These are phyloP conservation scores for Caenorhabditis angaria DNA, from an alignment of 2,888 invertebrate genomes.

Conservation along the genomic window DNA sequence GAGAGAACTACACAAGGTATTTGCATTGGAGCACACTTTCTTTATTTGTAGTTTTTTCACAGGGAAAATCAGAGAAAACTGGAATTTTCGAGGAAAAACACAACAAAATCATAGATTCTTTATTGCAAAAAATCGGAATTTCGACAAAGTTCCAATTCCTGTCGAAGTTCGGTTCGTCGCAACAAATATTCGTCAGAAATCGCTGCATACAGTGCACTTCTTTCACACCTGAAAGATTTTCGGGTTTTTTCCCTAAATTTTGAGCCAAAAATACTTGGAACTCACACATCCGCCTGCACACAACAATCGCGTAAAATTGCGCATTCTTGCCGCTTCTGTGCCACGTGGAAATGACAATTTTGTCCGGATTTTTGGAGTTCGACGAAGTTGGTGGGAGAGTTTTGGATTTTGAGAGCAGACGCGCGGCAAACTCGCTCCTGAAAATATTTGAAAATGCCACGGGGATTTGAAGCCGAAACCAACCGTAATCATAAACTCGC, in stretches of 20 bases:
- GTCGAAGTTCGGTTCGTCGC: constrained; percentile 27
- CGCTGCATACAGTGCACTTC: constrained; percentile 51
- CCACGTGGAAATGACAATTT: constrained; percentile 38
- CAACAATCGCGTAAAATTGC: constrained; percentile 50
- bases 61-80: no score
- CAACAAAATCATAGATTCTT: no score
- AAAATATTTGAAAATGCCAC: background rate
- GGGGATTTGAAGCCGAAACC: background rate
- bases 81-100: no score
- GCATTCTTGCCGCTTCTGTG: constrained; percentile 40
- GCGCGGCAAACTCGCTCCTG: constrained; percentile 29
- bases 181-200: constrained; percentile 54
- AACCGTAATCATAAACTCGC: constrained; percentile 45
- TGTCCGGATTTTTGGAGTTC: background rate
- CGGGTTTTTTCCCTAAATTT: background rate
- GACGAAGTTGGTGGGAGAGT: no score
- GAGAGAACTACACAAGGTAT: no score
- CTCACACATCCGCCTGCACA: constrained; percentile 56
- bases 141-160: constrained; percentile 14
- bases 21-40: no score
- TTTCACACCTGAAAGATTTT: constrained; percentile 44
- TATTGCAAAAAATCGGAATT: no score
- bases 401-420: constrained; percentile 15
- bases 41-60: no score
- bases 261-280: background rate